These are phyloP conservation scores for Tricholaema leucomelas DNA, from an alignment of 2,113 vertebrate genomes.

Conservation along the genomic window DNA sequence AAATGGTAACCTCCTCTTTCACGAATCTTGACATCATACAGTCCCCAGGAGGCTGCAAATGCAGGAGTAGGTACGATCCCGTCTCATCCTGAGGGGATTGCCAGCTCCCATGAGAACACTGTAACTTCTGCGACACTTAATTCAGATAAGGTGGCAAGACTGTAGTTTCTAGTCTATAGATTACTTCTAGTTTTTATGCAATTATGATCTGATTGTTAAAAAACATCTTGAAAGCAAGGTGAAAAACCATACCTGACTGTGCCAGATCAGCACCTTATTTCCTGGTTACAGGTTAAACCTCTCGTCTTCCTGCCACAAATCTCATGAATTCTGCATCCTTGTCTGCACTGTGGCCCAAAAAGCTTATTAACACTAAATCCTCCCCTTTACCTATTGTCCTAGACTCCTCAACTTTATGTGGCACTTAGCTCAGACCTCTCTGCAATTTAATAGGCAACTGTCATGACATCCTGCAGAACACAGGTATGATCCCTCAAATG, in stretches of 20 bases:
- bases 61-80: not conserved
- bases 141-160: not conserved
- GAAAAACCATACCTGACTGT: not conserved
- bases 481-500: not conserved
- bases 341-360: not conserved
- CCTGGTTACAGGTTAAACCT: not conserved
- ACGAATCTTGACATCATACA: not conserved
- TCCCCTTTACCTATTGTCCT: not conserved
- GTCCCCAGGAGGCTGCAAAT: not conserved
- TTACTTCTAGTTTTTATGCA: not conserved
- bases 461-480: not conserved
- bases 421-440: not conserved
- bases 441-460: not conserved
- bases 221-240: not conserved
- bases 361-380: not conserved
- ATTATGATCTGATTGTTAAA: not conserved
- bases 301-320: not conserved
- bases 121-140: not conserved
- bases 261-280: not conserved
- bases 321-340: not conserved
- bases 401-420: not conserved
- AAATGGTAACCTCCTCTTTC: not conserved
- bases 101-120: not conserved
- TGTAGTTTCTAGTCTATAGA: not conserved
- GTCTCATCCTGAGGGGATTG: not conserved